Percentiles rank a stretch among this genome's conserved stretches.
Evolutionary conservation across 2,113 vertebrate genomes (phyloP).

Genomic region (Campylomormyrus numenius): DNA sequence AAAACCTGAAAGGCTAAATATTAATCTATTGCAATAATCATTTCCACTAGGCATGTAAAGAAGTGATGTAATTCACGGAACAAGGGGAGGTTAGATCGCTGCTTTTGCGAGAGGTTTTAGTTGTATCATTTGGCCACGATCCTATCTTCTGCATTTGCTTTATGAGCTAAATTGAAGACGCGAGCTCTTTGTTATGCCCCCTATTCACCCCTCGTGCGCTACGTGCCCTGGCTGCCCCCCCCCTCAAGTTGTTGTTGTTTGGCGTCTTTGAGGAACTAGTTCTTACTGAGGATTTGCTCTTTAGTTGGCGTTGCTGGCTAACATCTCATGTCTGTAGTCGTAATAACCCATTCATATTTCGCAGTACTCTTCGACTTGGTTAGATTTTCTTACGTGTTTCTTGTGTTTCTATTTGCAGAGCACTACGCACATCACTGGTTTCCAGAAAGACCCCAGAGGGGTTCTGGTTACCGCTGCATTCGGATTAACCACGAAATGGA

Average conservation of each 20-base stretch:
- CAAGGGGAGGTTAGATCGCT: background rate
- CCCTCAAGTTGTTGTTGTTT: background rate
- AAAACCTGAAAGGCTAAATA: background rate
- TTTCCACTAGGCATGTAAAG: background rate
- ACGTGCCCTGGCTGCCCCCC: background rate
- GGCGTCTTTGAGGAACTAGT: background rate
- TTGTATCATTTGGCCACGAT: background rate
- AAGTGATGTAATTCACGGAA: background rate
- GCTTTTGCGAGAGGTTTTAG: background rate
- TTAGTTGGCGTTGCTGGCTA: background rate
- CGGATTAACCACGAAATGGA: constrained; percentile 77
- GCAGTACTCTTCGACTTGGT: background rate
- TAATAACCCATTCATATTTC: background rate
- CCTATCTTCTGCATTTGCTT: background rate
- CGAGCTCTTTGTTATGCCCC: background rate
- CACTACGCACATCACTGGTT: constrained; percentile 77
- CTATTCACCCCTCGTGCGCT: background rate
- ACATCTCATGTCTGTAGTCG: background rate
- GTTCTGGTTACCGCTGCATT: constrained; percentile 76
- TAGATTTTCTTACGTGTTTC: background rate
- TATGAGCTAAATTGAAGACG: background rate
- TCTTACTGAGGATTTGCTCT: background rate
- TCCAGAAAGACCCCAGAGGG: constrained; percentile 66
- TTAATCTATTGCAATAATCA: background rate
- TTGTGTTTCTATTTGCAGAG: constrained; percentile 44